Percentiles rank a stretch among this genome's conserved stretches.
Conservation (phyloP, 2,888 invertebrate species). For the Acrocyrtus sp. region DNA sequence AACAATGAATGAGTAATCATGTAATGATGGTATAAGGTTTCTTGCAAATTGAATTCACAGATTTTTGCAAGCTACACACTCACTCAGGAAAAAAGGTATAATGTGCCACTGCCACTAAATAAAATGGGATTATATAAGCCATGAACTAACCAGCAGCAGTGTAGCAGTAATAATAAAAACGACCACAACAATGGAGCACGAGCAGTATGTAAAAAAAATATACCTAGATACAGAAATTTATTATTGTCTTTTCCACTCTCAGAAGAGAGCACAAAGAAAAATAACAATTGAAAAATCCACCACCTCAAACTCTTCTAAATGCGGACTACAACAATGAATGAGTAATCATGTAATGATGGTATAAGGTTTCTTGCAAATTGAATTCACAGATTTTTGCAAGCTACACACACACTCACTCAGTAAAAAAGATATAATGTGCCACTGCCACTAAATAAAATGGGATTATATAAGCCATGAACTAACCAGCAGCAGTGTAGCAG, state of each 20-base stretch:
- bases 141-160: neutral
- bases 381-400: too few relatives aligned
- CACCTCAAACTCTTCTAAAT: neutral
- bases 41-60: slow-evolving; percentile 29
- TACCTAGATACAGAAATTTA: neutral
- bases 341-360: slow-evolving; percentile 10
- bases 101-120: neutral
- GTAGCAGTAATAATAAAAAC: too few relatives aligned
- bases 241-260: neutral
- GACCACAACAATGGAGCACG: neutral
- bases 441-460: neutral
- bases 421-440: neutral
- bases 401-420: too few relatives aligned
- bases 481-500: neutral
- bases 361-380: slow-evolving; percentile 20
- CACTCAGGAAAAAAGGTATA: neutral
- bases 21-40: slow-evolving; percentile 3
- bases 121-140: neutral
- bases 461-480: neutral
- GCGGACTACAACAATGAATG: slow-evolving; percentile 8
- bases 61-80: too few relatives aligned
- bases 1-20: slow-evolving; percentile 11
- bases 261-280: neutral
- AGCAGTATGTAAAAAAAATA: neutral
- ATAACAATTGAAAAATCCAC: neutral